Evolutionary conservation across 2,113 vertebrate genomes (phyloP), one percentile per base, ranked within the genome.

Genomic region (Pteronura brasiliensis): DNA sequence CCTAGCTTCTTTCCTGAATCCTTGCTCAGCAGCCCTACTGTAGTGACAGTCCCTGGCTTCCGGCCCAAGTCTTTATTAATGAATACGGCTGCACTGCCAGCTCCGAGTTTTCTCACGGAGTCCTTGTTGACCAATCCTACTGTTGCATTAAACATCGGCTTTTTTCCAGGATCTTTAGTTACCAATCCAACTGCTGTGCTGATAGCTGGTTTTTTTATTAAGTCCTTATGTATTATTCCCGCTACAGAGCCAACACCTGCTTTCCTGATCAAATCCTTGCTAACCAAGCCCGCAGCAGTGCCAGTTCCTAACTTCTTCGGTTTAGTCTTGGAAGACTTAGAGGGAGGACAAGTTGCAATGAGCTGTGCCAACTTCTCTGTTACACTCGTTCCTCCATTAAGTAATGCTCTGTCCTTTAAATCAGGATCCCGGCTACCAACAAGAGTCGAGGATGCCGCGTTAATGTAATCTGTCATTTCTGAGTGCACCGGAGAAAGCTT

Each of bases 331-430:
- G 99, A 99, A 98, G 99, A 99, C 99, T 99, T 99, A 93, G 99
- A 98, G 87, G 99, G 99, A 88, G 99, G 99, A 97, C 99, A 99
- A 87, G 99, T 99, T 72, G 99, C 99, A 97, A 99, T 99, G 71
- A 99, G 99, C 59, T 99, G 99, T 90, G 99, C 99, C 98, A 99
- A 98, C 98, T 99, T 99, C 96, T 99, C 99, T 44, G 99, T 99
- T 67, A 99, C 99, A 1, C 99, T 99, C 31, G 99, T 99, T 15
- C 99, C 97, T 98, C 99, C 99, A 0, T 99, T 99, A 86, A 98
- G 98, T 98, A 98, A 99, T 97, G 98, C 98, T 99, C 99, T 99
- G 95, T 99, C 99, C 98, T 99, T 99, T 96, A 98, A 98, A 98
- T 98, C 99, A 96, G 98, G 97, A 97, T 99, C 99, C 97, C 99